Evolutionary conservation across 2,113 vertebrate genomes (phyloP).

Genomic region (Alces alces): DNA sequence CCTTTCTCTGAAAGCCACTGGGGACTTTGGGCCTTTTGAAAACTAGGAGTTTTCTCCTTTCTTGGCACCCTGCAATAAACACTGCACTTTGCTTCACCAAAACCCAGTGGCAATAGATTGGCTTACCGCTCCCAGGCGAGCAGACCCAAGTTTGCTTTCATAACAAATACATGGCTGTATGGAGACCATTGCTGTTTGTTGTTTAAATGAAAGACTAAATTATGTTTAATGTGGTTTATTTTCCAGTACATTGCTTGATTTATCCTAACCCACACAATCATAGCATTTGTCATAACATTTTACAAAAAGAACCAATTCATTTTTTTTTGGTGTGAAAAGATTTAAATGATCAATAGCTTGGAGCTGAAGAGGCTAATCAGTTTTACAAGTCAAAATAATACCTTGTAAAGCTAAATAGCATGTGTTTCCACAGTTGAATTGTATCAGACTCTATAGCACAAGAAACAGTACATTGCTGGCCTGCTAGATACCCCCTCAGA

Average conservation of each 20-base stretch:
- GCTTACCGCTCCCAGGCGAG: background rate
- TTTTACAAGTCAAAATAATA: slow-evolving; percentile 28
- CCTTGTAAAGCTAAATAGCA: background rate
- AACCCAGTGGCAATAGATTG: background rate
- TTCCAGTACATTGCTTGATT: background rate
- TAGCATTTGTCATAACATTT: background rate
- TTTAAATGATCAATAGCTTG: background rate
- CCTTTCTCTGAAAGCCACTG: background rate
- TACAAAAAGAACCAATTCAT: slow-evolving; percentile 8
- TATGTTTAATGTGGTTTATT: slow-evolving; percentile 10
- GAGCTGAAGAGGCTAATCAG: background rate
- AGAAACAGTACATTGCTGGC: background rate
- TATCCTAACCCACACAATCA: background rate
- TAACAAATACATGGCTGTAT: background rate
- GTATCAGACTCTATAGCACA: background rate
- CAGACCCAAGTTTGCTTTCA: background rate
- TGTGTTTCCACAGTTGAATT: background rate
- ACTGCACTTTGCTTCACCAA: background rate
- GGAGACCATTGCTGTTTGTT: background rate
- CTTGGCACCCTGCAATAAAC: background rate
- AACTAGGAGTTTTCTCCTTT: background rate
- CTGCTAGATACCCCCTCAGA: background rate
- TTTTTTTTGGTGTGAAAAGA: background rate
- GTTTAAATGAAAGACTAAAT: background rate
- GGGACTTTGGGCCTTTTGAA: background rate